Conservation (phyloP, 2,113 vertebrate genomes). For the Sciurus niger region DNA sequence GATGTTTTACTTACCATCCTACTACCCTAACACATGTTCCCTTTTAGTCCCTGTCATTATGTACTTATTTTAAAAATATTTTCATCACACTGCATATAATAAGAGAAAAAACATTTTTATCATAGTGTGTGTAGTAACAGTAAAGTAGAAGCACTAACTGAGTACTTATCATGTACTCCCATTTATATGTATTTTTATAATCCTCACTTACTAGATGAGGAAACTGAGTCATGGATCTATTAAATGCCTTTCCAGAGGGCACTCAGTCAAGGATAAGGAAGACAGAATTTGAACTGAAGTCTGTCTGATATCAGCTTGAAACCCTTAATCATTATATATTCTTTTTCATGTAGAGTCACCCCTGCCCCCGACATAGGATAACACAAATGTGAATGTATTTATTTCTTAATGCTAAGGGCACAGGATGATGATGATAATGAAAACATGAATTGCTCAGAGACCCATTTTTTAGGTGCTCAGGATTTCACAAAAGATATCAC, state of each 20-base stretch:
- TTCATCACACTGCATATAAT: conserved; percentile 70
- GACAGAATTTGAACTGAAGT: conserved; percentile 35
- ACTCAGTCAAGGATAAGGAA: neutral
- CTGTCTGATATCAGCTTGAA: neutral
- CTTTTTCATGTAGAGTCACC: neutral
- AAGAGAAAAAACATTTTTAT: conserved; percentile 68
- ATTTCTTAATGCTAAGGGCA: neutral
- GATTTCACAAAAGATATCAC: neutral
- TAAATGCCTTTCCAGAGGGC: neutral
- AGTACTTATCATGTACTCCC: neutral
- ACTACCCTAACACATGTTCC: conserved; percentile 73
- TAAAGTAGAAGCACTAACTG: neutral
- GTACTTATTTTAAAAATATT: conserved; percentile 78
- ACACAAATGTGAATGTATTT: neutral
- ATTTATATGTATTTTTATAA: neutral
- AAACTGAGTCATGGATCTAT: neutral
- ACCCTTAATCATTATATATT: conserved; percentile 10
- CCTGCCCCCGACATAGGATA: neutral
- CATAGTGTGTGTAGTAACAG: neutral
- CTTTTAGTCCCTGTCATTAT: conserved; percentile 76
- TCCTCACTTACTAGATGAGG: conserved; percentile 5
- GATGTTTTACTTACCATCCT: conserved; percentile 69
- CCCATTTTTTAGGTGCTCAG: neutral
- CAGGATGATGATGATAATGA: neutral
- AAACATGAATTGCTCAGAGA: neutral